phyloP scores from a whole-genome alignment of 2,113 vertebrate genomes.

The Electrona antarctica region DNA sequence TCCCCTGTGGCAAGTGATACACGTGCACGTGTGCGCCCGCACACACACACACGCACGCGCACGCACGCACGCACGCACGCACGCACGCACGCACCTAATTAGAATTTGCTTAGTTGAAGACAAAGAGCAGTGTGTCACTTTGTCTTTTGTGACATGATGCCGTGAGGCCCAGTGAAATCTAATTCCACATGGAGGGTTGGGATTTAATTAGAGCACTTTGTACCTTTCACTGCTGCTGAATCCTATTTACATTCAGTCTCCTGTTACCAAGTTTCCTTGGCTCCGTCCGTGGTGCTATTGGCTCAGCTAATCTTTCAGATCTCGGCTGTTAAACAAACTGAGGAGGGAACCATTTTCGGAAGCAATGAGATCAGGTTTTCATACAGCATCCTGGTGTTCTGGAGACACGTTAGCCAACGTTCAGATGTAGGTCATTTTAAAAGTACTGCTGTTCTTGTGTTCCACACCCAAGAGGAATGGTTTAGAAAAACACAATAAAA shows the following conservation, averaged over 20 bases:
- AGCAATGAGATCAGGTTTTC: slow-evolving; percentile 16
- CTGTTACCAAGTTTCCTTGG: slow-evolving; percentile 48
- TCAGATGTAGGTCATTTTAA: too few species aligned
- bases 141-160: slow-evolving; percentile 56
- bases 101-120: slow-evolving; percentile 62
- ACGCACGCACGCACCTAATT: slow-evolving; percentile 56
- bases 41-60: slow-evolving; percentile 26
- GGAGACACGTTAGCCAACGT: too few species aligned
- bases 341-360: not conserved
- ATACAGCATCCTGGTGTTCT: not conserved
- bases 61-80: not conserved
- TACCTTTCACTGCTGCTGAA: slow-evolving; percentile 60
- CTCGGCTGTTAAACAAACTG: slow-evolving; percentile 3
- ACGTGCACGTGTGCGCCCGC: not conserved
- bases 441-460: too few species aligned
- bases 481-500: too few species aligned
- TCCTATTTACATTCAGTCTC: slow-evolving; percentile 64
- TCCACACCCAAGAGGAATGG: too few species aligned
- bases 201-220: slow-evolving; percentile 74
- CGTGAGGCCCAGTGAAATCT: slow-evolving; percentile 60
- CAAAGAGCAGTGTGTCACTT: slow-evolving; percentile 50
- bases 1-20: too few species aligned
- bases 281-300: slow-evolving; percentile 32
- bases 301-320: slow-evolving; percentile 45
- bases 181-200: slow-evolving; percentile 52